Evolutionary conservation across 1,140 invertebrate species (phyloP).

Genomic region (Penaeus japonicus): DNA sequence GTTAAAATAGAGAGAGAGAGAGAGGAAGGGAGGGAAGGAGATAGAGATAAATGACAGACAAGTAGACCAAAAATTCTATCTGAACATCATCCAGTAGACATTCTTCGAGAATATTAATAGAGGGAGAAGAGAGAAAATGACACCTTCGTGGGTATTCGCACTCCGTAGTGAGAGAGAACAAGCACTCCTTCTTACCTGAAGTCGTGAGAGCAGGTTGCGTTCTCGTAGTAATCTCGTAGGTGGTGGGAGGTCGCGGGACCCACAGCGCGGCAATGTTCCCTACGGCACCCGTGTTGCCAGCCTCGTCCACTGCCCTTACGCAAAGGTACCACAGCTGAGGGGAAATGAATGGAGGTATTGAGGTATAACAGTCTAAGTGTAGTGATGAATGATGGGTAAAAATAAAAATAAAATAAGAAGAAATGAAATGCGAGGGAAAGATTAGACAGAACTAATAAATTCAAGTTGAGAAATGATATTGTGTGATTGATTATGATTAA

Average conservation of each 20-base stretch:
- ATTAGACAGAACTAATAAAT: neutral
- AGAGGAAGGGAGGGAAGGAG: neutral
- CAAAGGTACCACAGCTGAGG: conserved; percentile 65
- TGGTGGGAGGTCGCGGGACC: conserved; percentile 63
- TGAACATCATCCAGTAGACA: too few species aligned
- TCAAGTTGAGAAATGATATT: neutral
- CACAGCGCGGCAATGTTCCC: conserved; percentile 70
- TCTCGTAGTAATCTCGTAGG: conserved; percentile 57
- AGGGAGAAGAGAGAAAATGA: neutral
- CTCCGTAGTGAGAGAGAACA: neutral
- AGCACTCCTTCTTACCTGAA: conserved; percentile 38
- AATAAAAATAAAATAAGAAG: neutral
- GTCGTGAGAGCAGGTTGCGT: conserved; percentile 57
- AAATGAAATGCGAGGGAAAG: neutral
- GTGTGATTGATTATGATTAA: neutral
- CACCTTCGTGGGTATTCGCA: neutral
- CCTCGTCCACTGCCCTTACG: conserved; percentile 66
- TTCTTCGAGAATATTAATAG: neutral
- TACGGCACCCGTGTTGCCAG: conserved; percentile 65
- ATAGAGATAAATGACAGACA: neutral
- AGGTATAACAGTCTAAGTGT: neutral
- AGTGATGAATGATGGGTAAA: neutral
- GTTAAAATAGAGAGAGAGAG: neutral
- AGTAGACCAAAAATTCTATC: neutral
- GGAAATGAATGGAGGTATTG: neutral